Percentiles rank a stretch among this genome's conserved stretches.
phyloP scores from a whole-genome alignment of 1,140 invertebrate species.

The Magallana gigas region DNA sequence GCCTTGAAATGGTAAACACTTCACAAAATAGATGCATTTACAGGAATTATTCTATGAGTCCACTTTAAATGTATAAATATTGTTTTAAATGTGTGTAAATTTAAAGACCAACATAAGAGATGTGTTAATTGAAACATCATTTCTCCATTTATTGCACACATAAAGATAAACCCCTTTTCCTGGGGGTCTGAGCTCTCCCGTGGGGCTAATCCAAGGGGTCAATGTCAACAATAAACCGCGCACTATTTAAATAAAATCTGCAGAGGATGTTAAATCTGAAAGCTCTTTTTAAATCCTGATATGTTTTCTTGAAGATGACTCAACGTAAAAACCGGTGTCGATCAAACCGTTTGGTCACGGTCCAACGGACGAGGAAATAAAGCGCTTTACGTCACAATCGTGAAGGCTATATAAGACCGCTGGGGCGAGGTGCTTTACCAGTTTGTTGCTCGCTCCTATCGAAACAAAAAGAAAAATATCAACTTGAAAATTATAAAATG shows the following conservation, averaged over 20 bases:
- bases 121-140: neutral
- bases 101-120: neutral
- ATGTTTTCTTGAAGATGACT: slow-evolving; percentile 21
- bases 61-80: slow-evolving; percentile 2
- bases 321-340: slow-evolving; percentile 4
- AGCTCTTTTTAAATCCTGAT: neutral
- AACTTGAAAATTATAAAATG: neutral
- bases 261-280: neutral
- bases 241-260: neutral
- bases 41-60: neutral
- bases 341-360: neutral
- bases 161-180: neutral
- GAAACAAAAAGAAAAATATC: neutral
- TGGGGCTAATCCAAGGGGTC: neutral
- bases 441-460: neutral
- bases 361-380: neutral
- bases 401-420: neutral
- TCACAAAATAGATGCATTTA: neutral
- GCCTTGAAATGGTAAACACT: neutral
- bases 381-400: neutral
- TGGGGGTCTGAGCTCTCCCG: neutral
- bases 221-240: neutral
- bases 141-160: slow-evolving; percentile 7
- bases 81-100: slow-evolving; percentile 1
- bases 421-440: neutral